Percentiles rank a stretch among this genome's conserved stretches.
Conservation (phyloP, 1,140 invertebrate genomes). For the Megathymus violae region DNA sequence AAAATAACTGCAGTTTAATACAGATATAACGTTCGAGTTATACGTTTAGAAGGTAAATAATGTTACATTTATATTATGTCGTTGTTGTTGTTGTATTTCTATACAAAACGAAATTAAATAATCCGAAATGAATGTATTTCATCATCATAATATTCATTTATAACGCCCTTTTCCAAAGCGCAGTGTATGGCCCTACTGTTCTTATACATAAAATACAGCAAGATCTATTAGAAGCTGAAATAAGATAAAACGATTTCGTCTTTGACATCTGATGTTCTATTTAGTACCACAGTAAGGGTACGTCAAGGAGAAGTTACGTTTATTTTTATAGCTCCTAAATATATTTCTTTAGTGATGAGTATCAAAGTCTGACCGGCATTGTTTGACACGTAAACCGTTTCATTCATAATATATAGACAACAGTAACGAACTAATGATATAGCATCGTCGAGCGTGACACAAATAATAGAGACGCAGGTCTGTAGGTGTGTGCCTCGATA, state of each 20-base stretch:
- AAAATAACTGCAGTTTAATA: too few species aligned
- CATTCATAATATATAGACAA: slow-evolving; percentile 26
- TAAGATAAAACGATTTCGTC: slow-evolving; percentile 43
- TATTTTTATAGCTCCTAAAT: slow-evolving; percentile 32
- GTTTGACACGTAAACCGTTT: slow-evolving; percentile 25
- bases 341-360: slow-evolving; percentile 23
- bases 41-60: too few species aligned
- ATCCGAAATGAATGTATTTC: too few species aligned
- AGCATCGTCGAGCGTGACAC: slow-evolving; percentile 56
- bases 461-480: slow-evolving; percentile 54
- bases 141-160: too few species aligned
- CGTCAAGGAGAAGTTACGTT: slow-evolving; percentile 19
- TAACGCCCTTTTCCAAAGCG: too few species aligned
- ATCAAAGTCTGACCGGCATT: slow-evolving; percentile 29
- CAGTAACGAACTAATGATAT: slow-evolving; percentile 32
- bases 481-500: slow-evolving; percentile 47
- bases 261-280: slow-evolving; percentile 38
- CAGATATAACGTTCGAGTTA: too few species aligned
- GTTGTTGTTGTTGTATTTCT: too few species aligned
- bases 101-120: too few species aligned
- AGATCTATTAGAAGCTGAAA: slow-evolving; percentile 52
- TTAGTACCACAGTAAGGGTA: slow-evolving; percentile 12
- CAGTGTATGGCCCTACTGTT: too few species aligned
- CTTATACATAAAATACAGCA: too few species aligned
- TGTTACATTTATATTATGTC: too few species aligned